Evolutionary conservation across 2,797 vertebrate species (phyloP).

Genomic region (Peromyscus aztecus): DNA sequence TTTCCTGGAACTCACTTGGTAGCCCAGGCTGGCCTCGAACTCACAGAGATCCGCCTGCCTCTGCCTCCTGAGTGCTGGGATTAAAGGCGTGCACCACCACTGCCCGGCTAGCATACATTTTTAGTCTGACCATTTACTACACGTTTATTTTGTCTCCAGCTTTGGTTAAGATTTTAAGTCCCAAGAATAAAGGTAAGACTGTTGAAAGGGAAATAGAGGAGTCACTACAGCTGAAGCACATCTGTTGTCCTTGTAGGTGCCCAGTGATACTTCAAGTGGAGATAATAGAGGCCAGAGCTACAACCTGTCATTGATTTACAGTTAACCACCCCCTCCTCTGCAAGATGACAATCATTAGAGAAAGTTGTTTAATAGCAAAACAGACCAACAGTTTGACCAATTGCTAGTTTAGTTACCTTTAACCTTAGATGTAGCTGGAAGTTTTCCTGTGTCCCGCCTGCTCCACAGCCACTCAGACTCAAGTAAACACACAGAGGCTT

Average conservation of each 20-base stretch:
- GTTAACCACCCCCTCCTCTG: not conserved
- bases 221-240: not conserved
- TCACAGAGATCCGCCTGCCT: too few relatives aligned
- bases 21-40: too few relatives aligned
- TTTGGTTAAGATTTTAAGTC: slow-evolving; percentile 51
- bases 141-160: slow-evolving; percentile 27
- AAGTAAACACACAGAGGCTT: too few relatives aligned
- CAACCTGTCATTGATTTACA: not conserved
- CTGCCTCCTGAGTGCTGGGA: too few relatives aligned
- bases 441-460: too few relatives aligned
- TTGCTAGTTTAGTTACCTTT: slow-evolving; percentile 19
- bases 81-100: too few relatives aligned
- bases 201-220: slow-evolving; percentile 41
- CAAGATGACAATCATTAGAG: not conserved
- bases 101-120: not conserved
- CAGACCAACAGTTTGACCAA: not conserved
- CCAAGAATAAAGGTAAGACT: slow-evolving; percentile 35
- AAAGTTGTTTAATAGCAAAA: not conserved
- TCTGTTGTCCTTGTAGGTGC: not conserved
- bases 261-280: slow-evolving; percentile 15
- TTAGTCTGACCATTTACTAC: slow-evolving; percentile 5
- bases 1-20: too few relatives aligned
- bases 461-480: too few relatives aligned
- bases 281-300: slow-evolving; percentile 8
- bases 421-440: not conserved